Evolutionary conservation across 1,140 invertebrate genomes (phyloP), one percentile per base, ranked within the genome.

Genomic region (Drosophila orena): DNA sequence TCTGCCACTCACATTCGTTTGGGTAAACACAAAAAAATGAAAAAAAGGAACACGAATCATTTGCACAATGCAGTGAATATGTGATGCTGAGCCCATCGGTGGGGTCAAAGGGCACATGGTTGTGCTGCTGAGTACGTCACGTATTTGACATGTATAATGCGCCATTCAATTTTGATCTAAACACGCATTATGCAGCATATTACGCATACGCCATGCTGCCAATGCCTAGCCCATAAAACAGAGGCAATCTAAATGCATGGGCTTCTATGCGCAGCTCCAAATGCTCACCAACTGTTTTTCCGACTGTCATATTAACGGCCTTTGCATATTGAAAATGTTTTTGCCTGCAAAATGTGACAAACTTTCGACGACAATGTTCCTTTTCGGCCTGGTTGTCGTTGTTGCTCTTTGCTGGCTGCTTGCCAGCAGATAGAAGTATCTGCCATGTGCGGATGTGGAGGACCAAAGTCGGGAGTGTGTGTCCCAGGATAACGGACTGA

Each of bases 241-340:
- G 42, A 47, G 60, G 80, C 79, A 79, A 72, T 85, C 72, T 60
- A 80, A 73, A 76, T 73, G 60, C 57, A 62, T 50, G 58, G 71
- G n/a, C 30, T 50, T 12, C 42, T 49, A 70, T 71, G 68, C 68
- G 64, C 64, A 70, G 49, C 49, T 35, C 35, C 34, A 43, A 37
- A 24, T 12, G 38, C 40, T 30, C 49, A 46, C 43, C 44, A 47
- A 43, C 59, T 43, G 11, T 14, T 49, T 57, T 59, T 56, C 34
- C 44, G 66, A 50, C 71, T 80, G 56, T 60, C 78, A 77, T 79
- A 88, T 89, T 89, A 88, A 88, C 83, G 79, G 78, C 79, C 76
- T 72, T 83, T 88, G 76, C 83, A 88, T 88, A 88, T 88, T 88
- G 83, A 88, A 88, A 88, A 88, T 88, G 79, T 88, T 89, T 88